Conservation (phyloP, 2,888 invertebrate genomes). For the Athrips mouffetella region DNA sequence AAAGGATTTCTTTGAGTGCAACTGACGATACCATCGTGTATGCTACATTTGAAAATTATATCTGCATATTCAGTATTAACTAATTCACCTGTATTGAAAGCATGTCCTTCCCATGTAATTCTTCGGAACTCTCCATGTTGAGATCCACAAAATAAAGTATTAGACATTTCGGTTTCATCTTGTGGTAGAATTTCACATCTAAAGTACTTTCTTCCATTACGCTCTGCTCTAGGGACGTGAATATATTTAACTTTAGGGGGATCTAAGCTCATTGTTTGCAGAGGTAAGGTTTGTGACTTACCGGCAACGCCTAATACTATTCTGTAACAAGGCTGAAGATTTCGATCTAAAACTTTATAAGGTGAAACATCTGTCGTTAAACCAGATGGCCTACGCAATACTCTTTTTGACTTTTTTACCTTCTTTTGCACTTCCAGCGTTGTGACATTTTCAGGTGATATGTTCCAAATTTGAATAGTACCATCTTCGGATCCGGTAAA, state of each 20-base stretch:
- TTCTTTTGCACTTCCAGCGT: slow-evolving; percentile 53
- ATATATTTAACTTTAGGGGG: slow-evolving; percentile 50
- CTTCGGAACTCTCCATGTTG: slow-evolving; percentile 65
- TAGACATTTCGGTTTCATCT: slow-evolving; percentile 47
- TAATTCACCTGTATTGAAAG: slow-evolving; percentile 79
- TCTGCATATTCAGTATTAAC: slow-evolving; percentile 79
- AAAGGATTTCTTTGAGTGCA: slow-evolving; percentile 80
- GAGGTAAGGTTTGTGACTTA: slow-evolving; percentile 51
- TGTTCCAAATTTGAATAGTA: slow-evolving; percentile 83
- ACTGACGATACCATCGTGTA: slow-evolving; percentile 85
- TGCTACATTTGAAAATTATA: slow-evolving; percentile 63
- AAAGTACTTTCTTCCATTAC: slow-evolving; percentile 62
- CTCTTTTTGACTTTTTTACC: slow-evolving; percentile 64
- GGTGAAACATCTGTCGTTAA: slow-evolving; percentile 79
- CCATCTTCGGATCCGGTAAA: slow-evolving; percentile 83
- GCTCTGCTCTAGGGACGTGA: slow-evolving; percentile 42
- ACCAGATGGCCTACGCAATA: slow-evolving; percentile 75
- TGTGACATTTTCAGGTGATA: slow-evolving; percentile 71
- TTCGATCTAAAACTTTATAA: slow-evolving; percentile 78
- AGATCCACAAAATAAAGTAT: slow-evolving; percentile 55
- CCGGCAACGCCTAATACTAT: slow-evolving; percentile 67
- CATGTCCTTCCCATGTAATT: slow-evolving; percentile 83
- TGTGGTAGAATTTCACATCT: slow-evolving; percentile 49
- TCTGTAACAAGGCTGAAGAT: slow-evolving; percentile 81
- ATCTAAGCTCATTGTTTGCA: slow-evolving; percentile 66